These are phyloP conservation scores for Ramphastos sulfuratus DNA, from an alignment of 2,113 vertebrate genomes.

Conservation along the genomic window DNA sequence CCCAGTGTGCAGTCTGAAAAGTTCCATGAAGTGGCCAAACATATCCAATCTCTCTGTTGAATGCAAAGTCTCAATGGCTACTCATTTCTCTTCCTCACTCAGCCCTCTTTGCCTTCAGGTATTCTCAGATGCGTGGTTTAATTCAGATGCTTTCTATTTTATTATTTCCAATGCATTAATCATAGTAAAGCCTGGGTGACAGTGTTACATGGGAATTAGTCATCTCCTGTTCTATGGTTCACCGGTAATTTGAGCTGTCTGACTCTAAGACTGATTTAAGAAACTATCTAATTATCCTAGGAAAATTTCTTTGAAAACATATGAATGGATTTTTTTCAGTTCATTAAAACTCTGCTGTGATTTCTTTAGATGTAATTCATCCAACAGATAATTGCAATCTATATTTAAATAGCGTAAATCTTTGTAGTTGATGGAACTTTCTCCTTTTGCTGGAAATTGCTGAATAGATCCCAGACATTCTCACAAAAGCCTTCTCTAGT, in stretches of 20 bases:
- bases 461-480: neutral
- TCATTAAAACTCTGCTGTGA: neutral
- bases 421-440: neutral
- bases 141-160: conserved; percentile 44
- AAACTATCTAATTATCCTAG: conserved; percentile 18
- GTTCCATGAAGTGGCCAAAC: neutral
- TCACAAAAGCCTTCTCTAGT: neutral
- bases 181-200: neutral
- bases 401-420: neutral
- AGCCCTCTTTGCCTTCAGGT: neutral
- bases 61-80: neutral
- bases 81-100: neutral
- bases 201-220: conserved; percentile 12
- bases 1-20: neutral
- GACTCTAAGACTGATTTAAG: neutral
- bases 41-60: neutral
- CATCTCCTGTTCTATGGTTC: neutral
- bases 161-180: conserved; percentile 22
- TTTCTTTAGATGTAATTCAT: conserved; percentile 11
- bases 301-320: conserved; percentile 31
- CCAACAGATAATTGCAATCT: neutral
- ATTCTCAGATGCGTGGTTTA: neutral
- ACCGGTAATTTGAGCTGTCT: conserved; percentile 6
- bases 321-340: conserved; percentile 25
- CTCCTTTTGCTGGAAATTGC: neutral